Base-by-base conservation (phyloP, 2,797 vertebrate species). In the Melanogrammus aeglefinus region DNA sequence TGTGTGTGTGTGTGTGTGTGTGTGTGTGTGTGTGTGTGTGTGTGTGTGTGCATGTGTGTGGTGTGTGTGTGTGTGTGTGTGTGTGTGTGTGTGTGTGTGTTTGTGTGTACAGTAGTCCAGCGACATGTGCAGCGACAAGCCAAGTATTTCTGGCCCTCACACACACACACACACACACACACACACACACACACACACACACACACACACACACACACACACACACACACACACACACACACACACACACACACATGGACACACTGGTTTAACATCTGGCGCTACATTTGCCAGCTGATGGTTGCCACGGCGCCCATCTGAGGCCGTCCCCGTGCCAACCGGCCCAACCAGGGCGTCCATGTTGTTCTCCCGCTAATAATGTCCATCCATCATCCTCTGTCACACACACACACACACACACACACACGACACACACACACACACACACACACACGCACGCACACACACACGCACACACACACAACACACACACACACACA, bases 311-410 rank as follows among this genome's bases (percentile, higher is more conserved):
- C 39, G 73, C 69, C 77, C 75, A 72, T 83, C 76, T 79, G 77
- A 63, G n/a, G 7, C n/a, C 29, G 69, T 33, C 33, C 14, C 70
- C 70, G 33, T 72, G 70, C 70, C 63, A 69, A 72, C 70, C 12
- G 13, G 72, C 75, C 21, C 10, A 80, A 86, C 57, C 87, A 88
- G 71, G 79, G 47, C 80, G 18, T 88, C 69, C 81, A 35, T 88
- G 84, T 88, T 91, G 93, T 93, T 91, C 85, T 87, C 90, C 80
- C 89, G 73, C 85, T 89, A 90, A 94, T 92, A 90, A 92, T 87
- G 83, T 77, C 82, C 92, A 94, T 94, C 92, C 84, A 94, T 95
- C 94, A 93, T 94, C 86, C 76, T 81, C 90, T 94, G 93, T 92
- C 93, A 94, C 84, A 76, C 76, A 72, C 76, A 69, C 76, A 66